phyloP scores from a whole-genome alignment of 2,888 invertebrate genomes.

The Silvanus unidentatus region DNA sequence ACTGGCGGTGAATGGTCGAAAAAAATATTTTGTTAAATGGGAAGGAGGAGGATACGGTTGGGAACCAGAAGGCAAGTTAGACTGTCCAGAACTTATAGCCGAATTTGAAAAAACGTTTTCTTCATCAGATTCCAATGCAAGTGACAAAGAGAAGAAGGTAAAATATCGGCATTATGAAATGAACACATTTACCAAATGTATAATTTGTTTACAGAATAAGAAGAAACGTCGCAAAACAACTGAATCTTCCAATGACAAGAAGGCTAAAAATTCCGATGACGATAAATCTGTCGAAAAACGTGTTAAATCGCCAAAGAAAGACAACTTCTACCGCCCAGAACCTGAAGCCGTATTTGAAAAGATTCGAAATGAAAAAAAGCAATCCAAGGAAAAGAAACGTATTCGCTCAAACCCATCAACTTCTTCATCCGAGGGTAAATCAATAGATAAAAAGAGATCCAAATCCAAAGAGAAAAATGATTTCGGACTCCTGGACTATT shows the following conservation, averaged over 20 bases:
- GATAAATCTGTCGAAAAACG: conserved; percentile 36
- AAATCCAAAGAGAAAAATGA: conserved; percentile 50
- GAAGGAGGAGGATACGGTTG: conserved; percentile 84
- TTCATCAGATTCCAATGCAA: conserved; percentile 28
- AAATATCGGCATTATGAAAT: neutral
- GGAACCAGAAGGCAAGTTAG: conserved; percentile 85
- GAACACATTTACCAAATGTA: too few relatives aligned
- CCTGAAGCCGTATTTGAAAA: conserved; percentile 31
- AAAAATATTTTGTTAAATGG: conserved; percentile 72
- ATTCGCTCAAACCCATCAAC: neutral
- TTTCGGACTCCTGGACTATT: too few relatives aligned
- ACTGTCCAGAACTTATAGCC: conserved; percentile 75
- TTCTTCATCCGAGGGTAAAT: conserved; percentile 19
- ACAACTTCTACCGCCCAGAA: conserved; percentile 34
- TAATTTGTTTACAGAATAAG: neutral
- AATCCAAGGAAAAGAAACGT: conserved; percentile 10
- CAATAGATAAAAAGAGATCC: conserved; percentile 11
- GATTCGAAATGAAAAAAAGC: conserved; percentile 32
- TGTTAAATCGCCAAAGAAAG: conserved; percentile 16
- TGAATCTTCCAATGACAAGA: conserved; percentile 39
- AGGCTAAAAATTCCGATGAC: conserved; percentile 36
- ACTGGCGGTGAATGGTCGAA: conserved; percentile 60
- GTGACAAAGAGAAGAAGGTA: conserved; percentile 25
- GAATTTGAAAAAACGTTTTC: conserved; percentile 63
- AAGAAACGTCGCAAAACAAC: conserved; percentile 20